Evolutionary conservation across 2,797 vertebrate genomes (phyloP), one percentile per base, ranked within the genome.

Genomic region (Gallinago nigripennis): DNA sequence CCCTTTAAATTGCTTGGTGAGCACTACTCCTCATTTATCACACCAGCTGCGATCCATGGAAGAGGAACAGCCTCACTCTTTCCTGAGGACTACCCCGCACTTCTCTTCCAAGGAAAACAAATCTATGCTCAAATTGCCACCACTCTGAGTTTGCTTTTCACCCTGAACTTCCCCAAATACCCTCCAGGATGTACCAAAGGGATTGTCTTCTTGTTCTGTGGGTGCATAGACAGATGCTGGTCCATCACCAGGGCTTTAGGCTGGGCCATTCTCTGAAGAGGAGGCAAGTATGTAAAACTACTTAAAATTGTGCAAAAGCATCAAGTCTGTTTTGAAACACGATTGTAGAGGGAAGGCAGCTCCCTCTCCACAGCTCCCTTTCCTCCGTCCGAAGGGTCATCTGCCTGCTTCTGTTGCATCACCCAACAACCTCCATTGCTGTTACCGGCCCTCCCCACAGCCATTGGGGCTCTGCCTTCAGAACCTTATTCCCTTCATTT

Each of bases 281-380:
- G 10, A 46, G 31, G 14, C 12, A 25, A 31, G 6, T 23, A 46
- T 0, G 2, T 43, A 63, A 50, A 92, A 54, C 17, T 61, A 60
- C 27, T 12, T 1, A 7, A 9, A 19, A 50, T 1, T 20, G 25
- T 21, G 50, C 37, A 24, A 11, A 64, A 57, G 7, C 0, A 1
- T 3, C 28, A 6, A 6, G 24, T 30, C 31, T 12, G 1, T 48
- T 41, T 1, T 9, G 70, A 63, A 75, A 31, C 9, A 9, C 1
- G 14, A 18, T 0, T 9, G 50, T 9, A 4, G 25, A 50, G 50
- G 11, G 23, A 35, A 8, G 7, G 30, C n/a, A 24, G 5, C 2
- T 13, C 39, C 21, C 24, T 23, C 24, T 18, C 56, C 46, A 8
- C 23, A 65, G 14, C 46, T 10, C 61, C 4, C 30, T 2, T 2